A percentile compares a stretch with the other conserved stretches of the same genome.
phyloP scores from a whole-genome alignment of 2,113 vertebrate species.

The Struthidea cinerea region DNA sequence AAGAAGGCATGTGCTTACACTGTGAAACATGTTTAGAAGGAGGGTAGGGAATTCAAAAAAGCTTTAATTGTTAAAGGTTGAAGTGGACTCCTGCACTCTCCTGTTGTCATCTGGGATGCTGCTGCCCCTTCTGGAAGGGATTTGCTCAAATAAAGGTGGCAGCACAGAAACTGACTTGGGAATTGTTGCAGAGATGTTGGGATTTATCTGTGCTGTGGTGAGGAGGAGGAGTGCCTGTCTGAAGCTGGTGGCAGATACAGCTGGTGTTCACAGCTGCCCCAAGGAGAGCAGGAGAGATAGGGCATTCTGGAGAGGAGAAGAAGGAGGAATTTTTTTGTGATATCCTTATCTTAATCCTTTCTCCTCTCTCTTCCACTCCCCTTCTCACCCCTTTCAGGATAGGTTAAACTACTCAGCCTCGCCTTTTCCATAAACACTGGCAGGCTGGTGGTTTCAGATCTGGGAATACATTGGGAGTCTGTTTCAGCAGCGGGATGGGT shows the following conservation, averaged over 20 bases:
- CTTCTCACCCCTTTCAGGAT: background rate
- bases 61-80: background rate
- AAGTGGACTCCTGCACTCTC: background rate
- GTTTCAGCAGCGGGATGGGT: background rate
- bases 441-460: background rate
- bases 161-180: background rate
- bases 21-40: background rate
- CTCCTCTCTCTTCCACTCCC: background rate
- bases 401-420: background rate
- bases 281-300: background rate
- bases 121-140: background rate
- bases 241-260: background rate
- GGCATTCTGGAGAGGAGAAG: background rate
- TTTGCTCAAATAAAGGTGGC: background rate
- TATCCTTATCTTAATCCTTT: background rate
- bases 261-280: background rate
- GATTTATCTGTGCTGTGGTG: background rate
- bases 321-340: background rate
- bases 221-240: background rate
- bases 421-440: background rate
- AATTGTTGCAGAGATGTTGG: background rate
- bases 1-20: accelerated
- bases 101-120: background rate
- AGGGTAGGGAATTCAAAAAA: background rate
- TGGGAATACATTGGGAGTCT: conserved; percentile 15